Evolutionary conservation across 2,113 vertebrate species (phyloP).

Genomic region (Struthidea cinerea): DNA sequence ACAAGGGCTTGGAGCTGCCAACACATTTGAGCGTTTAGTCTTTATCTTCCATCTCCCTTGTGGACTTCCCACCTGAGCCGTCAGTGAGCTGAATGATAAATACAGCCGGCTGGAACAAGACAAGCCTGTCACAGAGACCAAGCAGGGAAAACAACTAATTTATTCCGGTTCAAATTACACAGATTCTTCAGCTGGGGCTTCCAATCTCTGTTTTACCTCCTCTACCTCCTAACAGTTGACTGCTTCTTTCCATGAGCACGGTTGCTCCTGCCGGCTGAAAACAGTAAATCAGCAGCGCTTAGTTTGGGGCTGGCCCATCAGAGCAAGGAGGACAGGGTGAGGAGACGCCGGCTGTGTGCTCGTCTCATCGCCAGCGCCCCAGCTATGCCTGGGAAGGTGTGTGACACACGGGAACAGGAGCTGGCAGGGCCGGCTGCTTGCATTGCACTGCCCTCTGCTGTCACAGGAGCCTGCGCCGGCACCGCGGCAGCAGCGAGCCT

Average conservation of each 20-base stretch:
- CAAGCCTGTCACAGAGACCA: background rate
- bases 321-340: background rate
- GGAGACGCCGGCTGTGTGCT: accelerated
- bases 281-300: accelerated
- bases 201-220: background rate
- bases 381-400: accelerated
- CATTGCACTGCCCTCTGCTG: conserved; percentile 50
- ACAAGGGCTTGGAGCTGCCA: background rate
- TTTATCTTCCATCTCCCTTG: background rate
- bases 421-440: background rate
- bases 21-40: background rate
- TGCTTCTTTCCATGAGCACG: background rate
- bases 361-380: background rate
- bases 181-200: background rate
- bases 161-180: background rate
- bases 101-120: background rate
- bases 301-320: background rate
- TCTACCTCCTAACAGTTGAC: accelerated
- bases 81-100: background rate
- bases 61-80: background rate
- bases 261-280: background rate
- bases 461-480: accelerated
- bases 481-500: accelerated
- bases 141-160: background rate
- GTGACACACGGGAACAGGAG: accelerated